phyloP scores from a whole-genome alignment of 2,113 vertebrate species.

The Triplophysa dalaica region DNA sequence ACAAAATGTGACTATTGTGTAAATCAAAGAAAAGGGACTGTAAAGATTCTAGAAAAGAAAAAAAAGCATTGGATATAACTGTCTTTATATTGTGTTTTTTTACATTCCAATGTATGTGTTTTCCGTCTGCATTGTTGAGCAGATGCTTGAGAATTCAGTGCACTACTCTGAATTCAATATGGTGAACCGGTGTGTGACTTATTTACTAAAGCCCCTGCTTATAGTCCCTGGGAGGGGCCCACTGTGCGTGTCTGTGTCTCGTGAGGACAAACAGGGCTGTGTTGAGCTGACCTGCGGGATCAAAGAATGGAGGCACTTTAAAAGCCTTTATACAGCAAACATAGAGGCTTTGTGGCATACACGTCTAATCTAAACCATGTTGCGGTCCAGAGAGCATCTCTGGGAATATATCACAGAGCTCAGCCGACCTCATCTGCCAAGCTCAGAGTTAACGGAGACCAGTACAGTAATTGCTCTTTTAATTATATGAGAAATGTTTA shows the following conservation, averaged over 20 bases:
- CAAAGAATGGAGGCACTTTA: slow-evolving; percentile 42
- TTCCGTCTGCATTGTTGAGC: slow-evolving; percentile 20
- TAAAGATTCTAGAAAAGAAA: no score
- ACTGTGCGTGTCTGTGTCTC: slow-evolving; percentile 16
- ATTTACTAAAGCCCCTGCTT: slow-evolving; percentile 35
- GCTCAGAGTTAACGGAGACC: slow-evolving; percentile 43
- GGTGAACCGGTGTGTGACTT: slow-evolving; percentile 44
- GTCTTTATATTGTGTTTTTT: not conserved
- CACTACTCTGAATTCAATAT: slow-evolving; percentile 36
- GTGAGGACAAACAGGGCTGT: slow-evolving; percentile 42
- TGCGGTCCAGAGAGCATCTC: slow-evolving; percentile 14
- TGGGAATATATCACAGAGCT: slow-evolving; percentile 32
- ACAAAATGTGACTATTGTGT: no score
- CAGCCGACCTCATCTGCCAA: slow-evolving; percentile 17
- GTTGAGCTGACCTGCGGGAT: slow-evolving; percentile 24
- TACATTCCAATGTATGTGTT: not conserved
- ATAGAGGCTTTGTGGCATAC: slow-evolving; percentile 32
- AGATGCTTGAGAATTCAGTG: slow-evolving; percentile 25
- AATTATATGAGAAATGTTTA: slow-evolving; percentile 52
- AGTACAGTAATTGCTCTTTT: slow-evolving; percentile 54
- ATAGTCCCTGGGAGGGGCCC: not conserved
- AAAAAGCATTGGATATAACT: not conserved
- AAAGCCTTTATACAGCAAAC: slow-evolving; percentile 31
- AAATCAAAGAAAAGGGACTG: no score
- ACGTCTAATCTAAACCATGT: slow-evolving; percentile 37